These are phyloP conservation scores for Yasuhikotakia modesta DNA, from an alignment of 2,797 vertebrate genomes.

Conservation along the genomic window DNA sequence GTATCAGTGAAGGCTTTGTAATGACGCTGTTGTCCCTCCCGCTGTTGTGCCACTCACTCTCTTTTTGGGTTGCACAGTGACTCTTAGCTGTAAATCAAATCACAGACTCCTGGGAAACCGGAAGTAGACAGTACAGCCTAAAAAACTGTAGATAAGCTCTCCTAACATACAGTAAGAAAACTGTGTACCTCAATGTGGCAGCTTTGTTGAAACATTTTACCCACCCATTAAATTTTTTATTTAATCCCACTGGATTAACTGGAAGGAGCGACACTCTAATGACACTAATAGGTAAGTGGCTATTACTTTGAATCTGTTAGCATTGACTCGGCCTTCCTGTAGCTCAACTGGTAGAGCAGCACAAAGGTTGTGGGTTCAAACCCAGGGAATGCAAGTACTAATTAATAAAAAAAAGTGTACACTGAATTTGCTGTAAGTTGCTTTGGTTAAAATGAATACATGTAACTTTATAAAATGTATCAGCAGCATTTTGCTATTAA, in stretches of 20 bases:
- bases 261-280: conserved; percentile 78
- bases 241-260: conserved; percentile 77
- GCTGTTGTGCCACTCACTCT: conserved; percentile 54
- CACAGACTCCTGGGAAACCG: conserved; percentile 52
- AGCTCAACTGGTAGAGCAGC: too few species aligned
- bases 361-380: too few species aligned
- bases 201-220: conserved; percentile 71
- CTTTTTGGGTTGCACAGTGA: conserved; percentile 57
- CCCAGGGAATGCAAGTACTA: too few species aligned
- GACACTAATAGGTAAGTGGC: too few species aligned
- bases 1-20: conserved; percentile 33
- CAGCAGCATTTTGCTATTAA: too few species aligned
- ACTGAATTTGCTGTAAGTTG: too few species aligned
- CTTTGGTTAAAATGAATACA: too few species aligned
- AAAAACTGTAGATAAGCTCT: conserved; percentile 62
- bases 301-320: too few species aligned
- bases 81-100: conserved; percentile 68
- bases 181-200: conserved; percentile 42
- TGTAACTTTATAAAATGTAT: too few species aligned
- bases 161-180: conserved; percentile 51
- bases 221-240: conserved; percentile 48
- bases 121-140: conserved; percentile 53
- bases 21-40: conserved; percentile 31
- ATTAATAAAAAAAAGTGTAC: too few species aligned
- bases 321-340: too few species aligned